phyloP scores from a whole-genome alignment of 2,113 vertebrate genomes.

The Hiodon tergisus region DNA sequence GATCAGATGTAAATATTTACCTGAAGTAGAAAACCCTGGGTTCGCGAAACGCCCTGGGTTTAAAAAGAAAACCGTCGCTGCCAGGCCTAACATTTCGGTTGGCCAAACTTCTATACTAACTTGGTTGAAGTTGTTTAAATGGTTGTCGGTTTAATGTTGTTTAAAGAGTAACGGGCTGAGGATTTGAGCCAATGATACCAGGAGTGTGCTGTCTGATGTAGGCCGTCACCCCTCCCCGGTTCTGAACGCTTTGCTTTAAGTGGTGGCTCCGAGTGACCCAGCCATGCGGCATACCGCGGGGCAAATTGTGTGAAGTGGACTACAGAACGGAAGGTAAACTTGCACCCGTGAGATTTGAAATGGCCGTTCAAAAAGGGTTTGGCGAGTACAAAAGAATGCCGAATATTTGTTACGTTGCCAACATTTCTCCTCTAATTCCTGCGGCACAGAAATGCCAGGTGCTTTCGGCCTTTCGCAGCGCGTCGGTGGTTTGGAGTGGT shows the following conservation, averaged over 20 bases:
- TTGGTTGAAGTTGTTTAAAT: slow-evolving; percentile 24
- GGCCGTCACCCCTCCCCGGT: not conserved
- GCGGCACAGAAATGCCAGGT: not conserved
- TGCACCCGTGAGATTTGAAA: not conserved
- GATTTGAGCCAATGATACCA: not conserved
- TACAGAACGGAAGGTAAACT: slow-evolving; percentile 6
- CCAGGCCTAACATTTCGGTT: slow-evolving; percentile 21
- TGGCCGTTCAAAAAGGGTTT: not conserved
- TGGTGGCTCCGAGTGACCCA: not conserved
- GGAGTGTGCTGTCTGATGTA: slow-evolving; percentile 8
- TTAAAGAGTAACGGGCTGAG: slow-evolving; percentile 10
- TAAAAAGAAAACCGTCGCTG: not conserved
- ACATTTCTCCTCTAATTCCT: not conserved
- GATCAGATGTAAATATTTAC: slow-evolving; percentile 25
- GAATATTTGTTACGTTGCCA: not conserved
- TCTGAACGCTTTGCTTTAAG: not conserved
- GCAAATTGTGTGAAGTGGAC: slow-evolving; percentile 7
- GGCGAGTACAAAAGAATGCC: not conserved
- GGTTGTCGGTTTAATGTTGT: slow-evolving; percentile 23
- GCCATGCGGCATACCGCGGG: not conserved
- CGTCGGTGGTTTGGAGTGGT: not conserved
- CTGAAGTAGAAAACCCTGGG: slow-evolving; percentile 10
- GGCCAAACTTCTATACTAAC: not conserved
- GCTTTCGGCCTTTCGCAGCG: not conserved
- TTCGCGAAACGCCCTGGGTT: not conserved